Evolutionary conservation across 2,888 invertebrate genomes (phyloP), one percentile per base, ranked within the genome.

Genomic region (Harmothoe impar): DNA sequence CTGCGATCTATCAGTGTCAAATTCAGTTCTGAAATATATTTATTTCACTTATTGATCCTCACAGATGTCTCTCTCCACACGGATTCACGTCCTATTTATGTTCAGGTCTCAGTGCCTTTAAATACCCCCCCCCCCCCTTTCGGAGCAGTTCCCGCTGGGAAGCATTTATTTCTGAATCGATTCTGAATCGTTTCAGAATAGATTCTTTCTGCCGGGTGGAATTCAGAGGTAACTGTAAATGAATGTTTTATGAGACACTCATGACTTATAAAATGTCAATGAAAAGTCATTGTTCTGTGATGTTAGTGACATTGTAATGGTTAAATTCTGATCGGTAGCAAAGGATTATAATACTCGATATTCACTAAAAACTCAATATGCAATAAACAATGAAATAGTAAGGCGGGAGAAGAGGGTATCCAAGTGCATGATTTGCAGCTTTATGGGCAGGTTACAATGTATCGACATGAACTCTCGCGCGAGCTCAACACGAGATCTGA

Each of bases 401-500:
- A 3, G 3, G 3, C 10, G 10, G 10, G 10, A 43, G 10, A 10
- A 43, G 43, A 43, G 10, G 10, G 43, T 43, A 43, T 43, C 3
- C 3, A 7, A 7, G 43, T 43, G 43, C 10, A 43, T 10, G 10
- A 43, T 43, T 43, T 43, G 5, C 43, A 43, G 43, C 10, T 43
- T 10, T 43, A 43, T 43, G 43, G 43, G 43, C 43, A 43, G 3
- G 43, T 43, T 43, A 43, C 43, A 3, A 43, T n/a, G n/a, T 62
- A 62, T 62, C 62, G n/a, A 20, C 62, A 62, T 62, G 7, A 62
- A 62, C 20, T 62, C 62, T 62, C 62, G 62, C n/a, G 62, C 62
- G 62, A 62, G 62, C 20, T 62, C 62, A 62, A 62, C 62, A n/a
- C 20, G 62, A 62, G 62, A 62, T n/a, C 62, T 62, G 23, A n/a